Percentiles rank a stretch among this genome's conserved stretches.
Evolutionary conservation across 2,888 invertebrate genomes (phyloP).

Genomic region (Balanococcus diminutus): DNA sequence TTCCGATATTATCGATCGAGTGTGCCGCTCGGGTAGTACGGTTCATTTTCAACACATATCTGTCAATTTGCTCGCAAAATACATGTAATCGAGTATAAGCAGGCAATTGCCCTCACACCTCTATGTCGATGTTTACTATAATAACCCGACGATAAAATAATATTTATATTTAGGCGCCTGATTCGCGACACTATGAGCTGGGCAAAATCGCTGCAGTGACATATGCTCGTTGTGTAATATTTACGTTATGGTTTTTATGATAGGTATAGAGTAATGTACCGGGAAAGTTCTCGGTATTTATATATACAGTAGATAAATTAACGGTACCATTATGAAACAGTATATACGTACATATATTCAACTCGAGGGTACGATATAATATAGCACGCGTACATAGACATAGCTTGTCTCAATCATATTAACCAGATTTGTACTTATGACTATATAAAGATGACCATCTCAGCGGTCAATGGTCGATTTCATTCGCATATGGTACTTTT

Average conservation of each 20-base stretch:
- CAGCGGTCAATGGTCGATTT: constrained; percentile 3
- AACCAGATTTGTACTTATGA: constrained; percentile 22
- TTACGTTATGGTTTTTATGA: neutral
- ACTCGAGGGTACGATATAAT: neutral
- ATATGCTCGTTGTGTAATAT: neutral
- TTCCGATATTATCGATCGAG: neutral
- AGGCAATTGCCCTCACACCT: neutral
- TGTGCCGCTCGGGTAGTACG: neutral
- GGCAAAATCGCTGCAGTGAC: neutral
- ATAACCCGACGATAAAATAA: neutral
- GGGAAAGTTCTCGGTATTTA: neutral
- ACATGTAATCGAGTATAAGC: too few relatives aligned
- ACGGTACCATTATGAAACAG: constrained; percentile 31
- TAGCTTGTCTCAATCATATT: neutral
- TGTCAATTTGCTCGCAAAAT: too few relatives aligned
- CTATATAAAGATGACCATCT: neutral
- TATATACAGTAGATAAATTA: neutral
- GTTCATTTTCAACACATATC: neutral
- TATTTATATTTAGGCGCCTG: neutral
- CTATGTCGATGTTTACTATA: neutral
- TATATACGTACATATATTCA: neutral
- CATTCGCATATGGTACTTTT: neutral
- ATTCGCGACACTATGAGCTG: neutral
- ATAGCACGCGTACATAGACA: neutral
- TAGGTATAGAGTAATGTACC: neutral